Conservation (phyloP, 2,113 vertebrate species). For the Pseudopodoces humilis region DNA sequence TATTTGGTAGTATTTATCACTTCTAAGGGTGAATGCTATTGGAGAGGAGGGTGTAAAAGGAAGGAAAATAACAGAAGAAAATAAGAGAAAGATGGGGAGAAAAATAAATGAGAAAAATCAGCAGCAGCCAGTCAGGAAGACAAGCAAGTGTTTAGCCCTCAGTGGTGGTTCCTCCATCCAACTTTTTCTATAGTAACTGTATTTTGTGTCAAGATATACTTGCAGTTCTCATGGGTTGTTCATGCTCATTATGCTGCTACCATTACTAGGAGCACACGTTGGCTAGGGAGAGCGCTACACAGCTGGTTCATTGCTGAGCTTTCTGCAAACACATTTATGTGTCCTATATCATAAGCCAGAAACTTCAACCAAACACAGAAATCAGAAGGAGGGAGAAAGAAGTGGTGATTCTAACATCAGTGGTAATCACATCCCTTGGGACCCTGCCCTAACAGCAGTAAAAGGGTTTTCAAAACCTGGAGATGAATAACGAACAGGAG, state of each 20-base stretch:
- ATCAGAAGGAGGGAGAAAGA: background rate
- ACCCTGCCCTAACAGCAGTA: background rate
- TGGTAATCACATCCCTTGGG: background rate
- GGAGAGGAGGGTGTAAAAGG: background rate
- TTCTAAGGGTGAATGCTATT: background rate
- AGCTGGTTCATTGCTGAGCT: background rate
- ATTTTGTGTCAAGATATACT: background rate
- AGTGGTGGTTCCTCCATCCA: background rate
- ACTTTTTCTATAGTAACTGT: background rate
- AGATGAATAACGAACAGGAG: background rate
- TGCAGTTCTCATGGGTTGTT: background rate
- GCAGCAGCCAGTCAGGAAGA: background rate
- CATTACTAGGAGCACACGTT: fast-evolving
- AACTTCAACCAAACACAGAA: background rate
- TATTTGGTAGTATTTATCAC: background rate
- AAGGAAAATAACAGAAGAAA: background rate
- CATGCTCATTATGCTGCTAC: background rate
- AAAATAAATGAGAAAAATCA: background rate
- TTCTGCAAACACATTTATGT: background rate
- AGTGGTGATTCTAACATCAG: background rate
- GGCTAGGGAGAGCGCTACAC: background rate
- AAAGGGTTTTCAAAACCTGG: background rate
- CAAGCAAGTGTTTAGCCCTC: background rate
- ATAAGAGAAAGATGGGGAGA: background rate
- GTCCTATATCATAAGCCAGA: background rate